These are phyloP conservation scores for Anthrax anthrax DNA, from an alignment of 2,888 invertebrate species.

Conservation along the genomic window DNA sequence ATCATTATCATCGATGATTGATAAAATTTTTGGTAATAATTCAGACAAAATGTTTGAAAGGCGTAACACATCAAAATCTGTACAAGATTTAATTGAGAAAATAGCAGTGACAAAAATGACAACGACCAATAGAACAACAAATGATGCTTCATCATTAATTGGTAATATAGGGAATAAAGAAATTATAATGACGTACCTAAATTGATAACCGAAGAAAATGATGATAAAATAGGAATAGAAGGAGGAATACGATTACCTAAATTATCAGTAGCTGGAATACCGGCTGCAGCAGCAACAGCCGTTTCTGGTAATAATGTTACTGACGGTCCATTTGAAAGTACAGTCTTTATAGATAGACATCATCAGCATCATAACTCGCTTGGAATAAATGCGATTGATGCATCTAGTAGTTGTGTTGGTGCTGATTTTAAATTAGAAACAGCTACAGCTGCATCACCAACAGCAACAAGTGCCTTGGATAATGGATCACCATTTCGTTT, in stretches of 20 bases:
- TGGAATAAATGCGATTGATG: conserved; percentile 10
- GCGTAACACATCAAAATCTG: conserved; percentile 11
- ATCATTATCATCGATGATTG: conserved; percentile 10
- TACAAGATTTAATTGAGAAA: conserved; percentile 13
- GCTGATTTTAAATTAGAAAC: conserved; percentile 12
- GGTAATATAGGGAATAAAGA: neutral
- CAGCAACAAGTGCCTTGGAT: conserved; percentile 13
- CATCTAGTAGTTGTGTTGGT: conserved; percentile 4
- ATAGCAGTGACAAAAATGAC: conserved; percentile 9
- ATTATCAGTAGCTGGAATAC: neutral
- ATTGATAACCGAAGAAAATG: neutral
- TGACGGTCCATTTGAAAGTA: conserved; percentile 12
- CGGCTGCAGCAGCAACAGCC: neutral
- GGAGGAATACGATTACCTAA: neutral
- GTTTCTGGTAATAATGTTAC: neutral
- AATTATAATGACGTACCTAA: neutral
- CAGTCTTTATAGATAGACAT: conserved; percentile 13
- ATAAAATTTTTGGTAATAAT: conserved; percentile 6
- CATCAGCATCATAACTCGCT: too few species aligned
- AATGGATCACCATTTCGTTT: conserved; percentile 10
- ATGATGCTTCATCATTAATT: neutral
- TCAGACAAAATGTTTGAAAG: conserved; percentile 2
- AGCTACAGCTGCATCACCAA: conserved; percentile 6
- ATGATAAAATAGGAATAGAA: neutral
- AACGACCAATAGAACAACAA: conserved; percentile 6